Base-by-base conservation (phyloP, 30 jellyfish, hydroid and myxozoan species). In the Cassiopea xamachana region DNA sequence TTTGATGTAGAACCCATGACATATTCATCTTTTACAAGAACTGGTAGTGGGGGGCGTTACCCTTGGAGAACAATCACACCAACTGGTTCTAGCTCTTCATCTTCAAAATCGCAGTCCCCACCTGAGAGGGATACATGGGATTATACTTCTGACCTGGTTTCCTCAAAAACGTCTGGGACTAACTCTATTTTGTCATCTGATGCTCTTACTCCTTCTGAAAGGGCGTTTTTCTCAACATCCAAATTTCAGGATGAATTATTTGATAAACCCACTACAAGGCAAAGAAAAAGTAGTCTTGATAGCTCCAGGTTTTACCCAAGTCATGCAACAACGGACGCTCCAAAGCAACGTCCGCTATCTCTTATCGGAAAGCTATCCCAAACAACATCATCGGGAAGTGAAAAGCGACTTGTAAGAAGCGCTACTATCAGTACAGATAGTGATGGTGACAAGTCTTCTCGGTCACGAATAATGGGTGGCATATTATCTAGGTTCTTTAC, bases 391-490 rank as follows among this genome's bases (percentile, higher is more conserved):
- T 71, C 80, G 4, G 55, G 55, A 10, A 9, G 4, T 18, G 80
- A 71, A 1, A 71, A 43, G 27, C 80, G 12, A 1, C 15, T 8
- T 19, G 10, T 51, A 17, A 70, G 58, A 8, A 71, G 80, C 43
- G 60, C 90, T 3, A 10, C 59, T 7, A 17, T 59, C 15, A 67
- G 87, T 45, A 43, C 80, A 18, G 51, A 71, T 19, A 55, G 48
- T 12, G 89, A 84, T 7, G n/a, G 16, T 13, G 95, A 79, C 1
- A 19, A 51, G 1, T 88, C 90, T 0, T 88, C 95, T 19, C 64
- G 95, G 39, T 88, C 95, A 17, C 77, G 95, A 19, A 88, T 88
- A 16, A 88, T 88, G 95, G 95, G 95, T 5, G 95, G 95, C 3
- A 88, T 88, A 39, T 55, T 88, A 61, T 88, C 95, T 59, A 79